Evolutionary conservation across 2,797 vertebrate genomes (phyloP).

Genomic region (Microctenopoma steveboyesi): DNA sequence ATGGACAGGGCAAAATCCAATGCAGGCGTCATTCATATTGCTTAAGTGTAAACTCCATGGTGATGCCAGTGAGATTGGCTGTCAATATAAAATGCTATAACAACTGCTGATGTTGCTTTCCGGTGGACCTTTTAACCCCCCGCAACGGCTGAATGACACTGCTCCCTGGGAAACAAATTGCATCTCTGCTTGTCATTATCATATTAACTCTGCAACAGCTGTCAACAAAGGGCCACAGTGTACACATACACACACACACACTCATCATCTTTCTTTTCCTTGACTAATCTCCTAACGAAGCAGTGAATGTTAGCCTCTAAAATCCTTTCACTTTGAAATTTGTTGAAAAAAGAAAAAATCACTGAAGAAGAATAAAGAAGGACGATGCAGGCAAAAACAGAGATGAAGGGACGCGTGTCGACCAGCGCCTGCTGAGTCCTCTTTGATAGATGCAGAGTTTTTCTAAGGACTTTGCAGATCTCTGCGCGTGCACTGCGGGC

Average conservation of each 20-base stretch:
- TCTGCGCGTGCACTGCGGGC: slow-evolving; percentile 30
- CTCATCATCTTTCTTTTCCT: slow-evolving; percentile 57
- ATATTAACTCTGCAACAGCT: slow-evolving; percentile 69
- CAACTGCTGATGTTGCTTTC: slow-evolving; percentile 46
- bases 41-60: slow-evolving; percentile 8
- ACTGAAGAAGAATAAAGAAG: slow-evolving; percentile 54
- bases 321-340: slow-evolving; percentile 70
- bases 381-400: slow-evolving; percentile 50
- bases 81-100: slow-evolving; percentile 35
- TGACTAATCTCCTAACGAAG: slow-evolving; percentile 75
- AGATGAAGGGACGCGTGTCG: slow-evolving; percentile 54
- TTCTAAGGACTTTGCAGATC: slow-evolving; percentile 61
- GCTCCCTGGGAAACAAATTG: slow-evolving; percentile 66
- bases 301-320: slow-evolving; percentile 66
- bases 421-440: slow-evolving; percentile 68
- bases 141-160: slow-evolving; percentile 34
- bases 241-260: slow-evolving; percentile 9
- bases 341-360: slow-evolving; percentile 43
- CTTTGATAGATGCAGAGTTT: slow-evolving; percentile 66
- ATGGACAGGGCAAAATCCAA: slow-evolving; percentile 16
- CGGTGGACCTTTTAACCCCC: slow-evolving; percentile 57
- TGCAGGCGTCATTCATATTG: slow-evolving; percentile 29
- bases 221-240: slow-evolving; percentile 60
- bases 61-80: slow-evolving; percentile 28
- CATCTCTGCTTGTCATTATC: slow-evolving; percentile 70